These are phyloP conservation scores for Lasioglossum figueresi DNA, from an alignment of 2,888 invertebrate species.

Conservation along the genomic window DNA sequence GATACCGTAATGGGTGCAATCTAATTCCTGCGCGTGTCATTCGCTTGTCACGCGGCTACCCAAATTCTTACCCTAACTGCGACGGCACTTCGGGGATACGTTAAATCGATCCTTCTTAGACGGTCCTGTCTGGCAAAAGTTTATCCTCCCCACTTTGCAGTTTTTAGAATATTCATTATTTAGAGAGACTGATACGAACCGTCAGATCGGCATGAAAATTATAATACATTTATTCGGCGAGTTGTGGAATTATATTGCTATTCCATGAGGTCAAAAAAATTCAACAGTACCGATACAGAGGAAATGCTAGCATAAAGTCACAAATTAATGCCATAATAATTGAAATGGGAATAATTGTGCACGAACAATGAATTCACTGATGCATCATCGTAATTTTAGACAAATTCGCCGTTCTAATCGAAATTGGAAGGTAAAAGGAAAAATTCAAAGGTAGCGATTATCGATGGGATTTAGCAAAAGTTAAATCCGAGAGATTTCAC, in stretches of 20 bases:
- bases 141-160: neutral
- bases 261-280: neutral
- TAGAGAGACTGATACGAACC: no score
- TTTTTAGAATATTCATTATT: neutral
- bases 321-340: neutral
- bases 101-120: constrained; percentile 3
- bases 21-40: constrained; percentile 61
- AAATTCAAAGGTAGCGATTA: neutral
- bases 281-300: neutral
- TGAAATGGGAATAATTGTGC: neutral
- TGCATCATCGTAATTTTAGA: neutral
- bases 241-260: neutral
- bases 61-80: constrained; percentile 31
- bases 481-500: neutral
- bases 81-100: neutral
- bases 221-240: neutral
- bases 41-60: constrained; percentile 44
- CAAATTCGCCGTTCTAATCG: neutral
- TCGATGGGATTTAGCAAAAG: neutral
- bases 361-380: neutral
- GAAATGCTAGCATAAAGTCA: neutral
- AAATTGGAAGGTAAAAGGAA: neutral
- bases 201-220: neutral
- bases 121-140: neutral
- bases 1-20: constrained; percentile 59